phyloP scores from a whole-genome alignment of 2,113 vertebrate species.

The Xenopus borealis region DNA sequence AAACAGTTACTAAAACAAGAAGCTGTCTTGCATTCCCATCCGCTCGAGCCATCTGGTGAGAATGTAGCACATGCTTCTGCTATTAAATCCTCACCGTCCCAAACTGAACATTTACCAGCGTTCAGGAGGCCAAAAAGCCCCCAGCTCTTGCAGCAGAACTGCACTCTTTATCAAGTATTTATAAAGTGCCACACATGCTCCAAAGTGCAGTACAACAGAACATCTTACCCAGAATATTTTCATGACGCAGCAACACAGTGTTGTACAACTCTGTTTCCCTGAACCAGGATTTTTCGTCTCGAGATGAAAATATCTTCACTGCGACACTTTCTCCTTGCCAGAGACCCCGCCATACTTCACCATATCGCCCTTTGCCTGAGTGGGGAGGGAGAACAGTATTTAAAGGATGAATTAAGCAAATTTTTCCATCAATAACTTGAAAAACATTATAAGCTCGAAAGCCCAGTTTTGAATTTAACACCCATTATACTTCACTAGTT shows the following conservation, averaged over 20 bases:
- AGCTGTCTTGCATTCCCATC: slow-evolving; percentile 34
- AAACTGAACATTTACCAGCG: slow-evolving; percentile 11
- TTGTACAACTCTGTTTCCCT: slow-evolving; percentile 97
- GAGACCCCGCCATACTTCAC: slow-evolving; percentile 95
- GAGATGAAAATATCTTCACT: slow-evolving; percentile 97
- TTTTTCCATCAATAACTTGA: too few species aligned
- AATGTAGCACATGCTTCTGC: slow-evolving; percentile 20
- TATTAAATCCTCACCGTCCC: slow-evolving; percentile 41
- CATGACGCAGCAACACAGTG: slow-evolving; percentile 92
- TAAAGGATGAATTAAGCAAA: too few species aligned
- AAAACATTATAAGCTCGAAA: too few species aligned
- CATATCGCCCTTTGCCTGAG: slow-evolving; percentile 91
- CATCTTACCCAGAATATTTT: slow-evolving; percentile 89
- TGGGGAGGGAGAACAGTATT: too few species aligned
- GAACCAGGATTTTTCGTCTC: slow-evolving; percentile 99
- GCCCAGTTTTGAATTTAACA: too few species aligned
- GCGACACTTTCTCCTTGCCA: slow-evolving; percentile 97
- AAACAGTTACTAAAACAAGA: slow-evolving; percentile 43
- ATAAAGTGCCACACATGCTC: too few species aligned
- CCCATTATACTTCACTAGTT: too few species aligned
- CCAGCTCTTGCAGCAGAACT: slow-evolving; percentile 1
- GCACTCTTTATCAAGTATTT: background rate
- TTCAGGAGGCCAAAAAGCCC: slow-evolving; percentile 29
- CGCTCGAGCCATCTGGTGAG: slow-evolving; percentile 35
- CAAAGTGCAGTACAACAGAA: background rate